These are phyloP conservation scores for Heliconius cydno DNA, from an alignment of 2,888 invertebrate genomes.

Conservation along the genomic window DNA sequence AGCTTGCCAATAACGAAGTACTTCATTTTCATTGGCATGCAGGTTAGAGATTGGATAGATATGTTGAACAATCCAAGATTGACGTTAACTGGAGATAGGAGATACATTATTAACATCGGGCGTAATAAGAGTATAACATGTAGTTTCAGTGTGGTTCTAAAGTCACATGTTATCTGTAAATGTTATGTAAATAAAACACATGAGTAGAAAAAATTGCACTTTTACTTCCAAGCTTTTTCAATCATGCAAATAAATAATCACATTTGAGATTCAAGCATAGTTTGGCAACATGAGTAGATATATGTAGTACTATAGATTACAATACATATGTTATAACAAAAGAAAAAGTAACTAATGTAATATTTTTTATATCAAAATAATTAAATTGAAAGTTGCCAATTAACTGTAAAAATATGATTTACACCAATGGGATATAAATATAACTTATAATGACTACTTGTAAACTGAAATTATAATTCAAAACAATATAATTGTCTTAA, in stretches of 20 bases:
- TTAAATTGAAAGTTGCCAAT: neutral
- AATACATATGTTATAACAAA: conserved; percentile 36
- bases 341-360: neutral
- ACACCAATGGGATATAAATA: neutral
- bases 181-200: conserved; percentile 49
- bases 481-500: conserved; percentile 1
- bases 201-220: conserved; percentile 75
- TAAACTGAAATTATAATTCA: neutral
- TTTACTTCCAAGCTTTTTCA: conserved; percentile 74
- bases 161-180: neutral
- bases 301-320: conserved; percentile 41
- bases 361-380: neutral
- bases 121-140: neutral
- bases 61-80: too few relatives aligned
- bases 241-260: conserved; percentile 79
- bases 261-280: conserved; percentile 56
- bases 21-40: too few relatives aligned
- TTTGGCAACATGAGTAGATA: conserved; percentile 58
- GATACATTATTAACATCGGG: too few relatives aligned
- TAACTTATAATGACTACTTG: conserved; percentile 5
- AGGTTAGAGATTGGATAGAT: too few relatives aligned
- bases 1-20: too few relatives aligned
- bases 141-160: neutral
- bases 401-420: neutral
- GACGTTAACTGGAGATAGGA: too few relatives aligned